A percentile compares a stretch with the other conserved stretches of the same genome.
Conservation (phyloP, 2,888 invertebrate genomes). For the Sminthurinus aureus region DNA sequence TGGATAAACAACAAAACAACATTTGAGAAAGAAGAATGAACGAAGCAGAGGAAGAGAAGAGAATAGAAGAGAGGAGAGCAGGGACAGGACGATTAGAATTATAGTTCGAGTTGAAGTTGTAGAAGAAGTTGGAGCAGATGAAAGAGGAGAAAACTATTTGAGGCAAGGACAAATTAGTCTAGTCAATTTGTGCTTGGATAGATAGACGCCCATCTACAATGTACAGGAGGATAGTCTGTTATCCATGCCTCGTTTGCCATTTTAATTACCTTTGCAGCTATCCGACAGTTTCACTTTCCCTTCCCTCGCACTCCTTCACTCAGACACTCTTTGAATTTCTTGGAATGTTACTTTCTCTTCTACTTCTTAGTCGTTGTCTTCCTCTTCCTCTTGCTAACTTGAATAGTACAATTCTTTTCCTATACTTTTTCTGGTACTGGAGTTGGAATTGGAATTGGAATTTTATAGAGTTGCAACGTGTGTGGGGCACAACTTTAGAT, state of each 20-base stretch:
- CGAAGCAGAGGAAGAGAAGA: background rate
- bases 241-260: slow-evolving; percentile 27
- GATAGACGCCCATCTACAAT: slow-evolving; percentile 2
- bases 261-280: slow-evolving; percentile 29
- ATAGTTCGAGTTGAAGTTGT: too few species aligned
- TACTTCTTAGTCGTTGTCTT: background rate
- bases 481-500: background rate
- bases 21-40: background rate
- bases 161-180: slow-evolving; percentile 15
- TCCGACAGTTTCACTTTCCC: background rate
- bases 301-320: background rate
- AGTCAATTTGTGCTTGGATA: slow-evolving; percentile 27
- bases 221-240: background rate
- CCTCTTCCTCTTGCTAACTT: background rate
- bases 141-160: background rate
- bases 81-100: background rate
- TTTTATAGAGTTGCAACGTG: background rate
- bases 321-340: background rate
- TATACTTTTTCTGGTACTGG: background rate
- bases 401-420: background rate
- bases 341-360: background rate
- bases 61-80: background rate
- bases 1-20: too few species aligned
- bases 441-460: too few species aligned
- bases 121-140: background rate